These are phyloP conservation scores for Oryzias celebensis DNA, from an alignment of 2,113 vertebrate genomes.

Conservation along the genomic window DNA sequence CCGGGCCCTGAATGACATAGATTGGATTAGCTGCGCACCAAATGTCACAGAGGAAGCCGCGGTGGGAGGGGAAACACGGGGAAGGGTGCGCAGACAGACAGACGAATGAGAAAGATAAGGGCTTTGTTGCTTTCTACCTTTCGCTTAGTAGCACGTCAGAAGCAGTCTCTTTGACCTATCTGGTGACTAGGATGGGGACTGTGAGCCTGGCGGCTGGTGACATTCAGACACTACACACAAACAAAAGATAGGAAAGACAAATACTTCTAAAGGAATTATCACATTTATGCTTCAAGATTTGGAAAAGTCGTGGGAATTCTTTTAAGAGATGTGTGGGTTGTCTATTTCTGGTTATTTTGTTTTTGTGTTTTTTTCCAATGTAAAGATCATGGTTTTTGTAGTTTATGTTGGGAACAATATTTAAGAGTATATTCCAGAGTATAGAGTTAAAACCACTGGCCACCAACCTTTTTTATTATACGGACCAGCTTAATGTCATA, in stretches of 20 bases:
- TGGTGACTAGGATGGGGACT: neutral
- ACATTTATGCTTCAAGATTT: too few relatives aligned
- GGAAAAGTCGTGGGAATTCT: too few relatives aligned
- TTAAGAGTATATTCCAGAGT: too few relatives aligned
- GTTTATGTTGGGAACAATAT: too few relatives aligned
- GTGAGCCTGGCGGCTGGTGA: constrained; percentile 7
- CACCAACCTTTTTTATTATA: too few relatives aligned
- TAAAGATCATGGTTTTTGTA: too few relatives aligned
- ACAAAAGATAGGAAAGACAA: neutral
- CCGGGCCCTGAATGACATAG: constrained; percentile 61
- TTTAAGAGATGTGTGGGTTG: too few relatives aligned
- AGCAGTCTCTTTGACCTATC: constrained; percentile 32
- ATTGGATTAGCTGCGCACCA: constrained; percentile 67
- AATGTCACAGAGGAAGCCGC: constrained; percentile 63
- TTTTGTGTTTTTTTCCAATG: too few relatives aligned
- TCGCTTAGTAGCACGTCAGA: constrained; percentile 38
- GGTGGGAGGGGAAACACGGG: constrained; percentile 12
- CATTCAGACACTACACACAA: constrained; percentile 7
- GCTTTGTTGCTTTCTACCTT: constrained; percentile 48
- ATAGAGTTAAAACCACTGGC: too few relatives aligned
- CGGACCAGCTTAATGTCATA: too few relatives aligned
- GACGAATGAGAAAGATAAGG: constrained; percentile 62
- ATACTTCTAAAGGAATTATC: neutral
- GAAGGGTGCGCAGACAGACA: constrained; percentile 14
- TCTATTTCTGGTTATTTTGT: too few relatives aligned